Percentiles rank a stretch among this genome's conserved stretches.
Evolutionary conservation across 2,888 invertebrate genomes (phyloP).

Genomic region (Acanthococcus lagerstroemiae): DNA sequence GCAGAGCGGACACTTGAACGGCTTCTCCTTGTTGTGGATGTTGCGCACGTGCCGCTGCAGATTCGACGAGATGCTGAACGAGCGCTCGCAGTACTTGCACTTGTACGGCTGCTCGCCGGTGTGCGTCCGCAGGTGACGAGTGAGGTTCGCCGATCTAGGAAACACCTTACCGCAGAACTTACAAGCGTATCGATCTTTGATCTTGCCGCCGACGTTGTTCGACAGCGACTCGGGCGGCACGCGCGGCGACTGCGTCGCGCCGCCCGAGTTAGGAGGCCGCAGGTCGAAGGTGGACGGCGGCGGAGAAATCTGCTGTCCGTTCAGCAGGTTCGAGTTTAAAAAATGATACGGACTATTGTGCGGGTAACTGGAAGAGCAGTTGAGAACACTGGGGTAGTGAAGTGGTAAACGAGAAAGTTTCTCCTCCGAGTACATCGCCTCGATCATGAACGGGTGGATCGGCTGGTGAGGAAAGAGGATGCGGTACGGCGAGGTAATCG

Average conservation of each 20-base stretch:
- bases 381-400: slow-evolving; percentile 44
- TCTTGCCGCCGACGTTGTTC: neutral
- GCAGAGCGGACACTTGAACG: slow-evolving; percentile 94
- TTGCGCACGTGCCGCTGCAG: slow-evolving; percentile 96
- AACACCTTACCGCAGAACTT: slow-evolving; percentile 97
- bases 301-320: slow-evolving; percentile 40
- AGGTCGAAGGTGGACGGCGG: slow-evolving; percentile 18
- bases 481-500: slow-evolving; percentile 40
- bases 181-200: slow-evolving; percentile 85
- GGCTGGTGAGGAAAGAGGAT: slow-evolving; percentile 52
- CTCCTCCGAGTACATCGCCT: slow-evolving; percentile 56
- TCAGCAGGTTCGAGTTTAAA: slow-evolving; percentile 43
- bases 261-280: neutral
- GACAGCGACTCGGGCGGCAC: neutral
- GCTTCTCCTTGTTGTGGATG: slow-evolving; percentile 97
- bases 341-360: slow-evolving; percentile 42
- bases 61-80: slow-evolving; percentile 97
- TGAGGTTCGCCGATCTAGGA: slow-evolving; percentile 92
- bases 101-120: slow-evolving; percentile 97
- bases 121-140: slow-evolving; percentile 91
- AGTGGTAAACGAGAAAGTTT: slow-evolving; percentile 52
- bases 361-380: slow-evolving; percentile 43
- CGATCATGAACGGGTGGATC: slow-evolving; percentile 60
- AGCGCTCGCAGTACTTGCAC: slow-evolving; percentile 96
- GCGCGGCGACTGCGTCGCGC: neutral